Evolutionary conservation across 2,888 invertebrate species (phyloP).

Genomic region (Heteromurus nitidus): DNA sequence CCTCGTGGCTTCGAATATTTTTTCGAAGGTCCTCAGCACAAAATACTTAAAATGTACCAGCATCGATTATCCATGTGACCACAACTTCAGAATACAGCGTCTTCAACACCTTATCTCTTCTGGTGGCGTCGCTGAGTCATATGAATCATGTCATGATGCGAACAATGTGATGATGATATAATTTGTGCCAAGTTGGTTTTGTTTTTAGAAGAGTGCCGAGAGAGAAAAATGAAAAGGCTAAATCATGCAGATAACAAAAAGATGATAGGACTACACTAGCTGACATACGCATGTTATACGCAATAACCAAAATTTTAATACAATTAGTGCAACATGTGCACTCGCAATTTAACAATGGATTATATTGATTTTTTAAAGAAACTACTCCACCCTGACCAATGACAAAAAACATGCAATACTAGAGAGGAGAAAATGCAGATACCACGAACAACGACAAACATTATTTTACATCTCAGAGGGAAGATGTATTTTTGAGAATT

Average conservation of each 20-base stretch:
- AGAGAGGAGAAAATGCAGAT: neutral
- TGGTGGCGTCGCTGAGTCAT: too few species aligned
- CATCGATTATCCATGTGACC: neutral
- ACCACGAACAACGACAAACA: too few species aligned
- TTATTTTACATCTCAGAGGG: neutral
- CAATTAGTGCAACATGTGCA: slow-evolving; percentile 2
- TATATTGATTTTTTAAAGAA: neutral
- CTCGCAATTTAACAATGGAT: neutral
- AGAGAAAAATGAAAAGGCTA: neutral
- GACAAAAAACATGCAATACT: neutral
- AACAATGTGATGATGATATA: neutral
- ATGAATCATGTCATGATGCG: neutral
- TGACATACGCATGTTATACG: too few species aligned
- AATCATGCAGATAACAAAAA: neutral
- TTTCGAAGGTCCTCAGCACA: neutral
- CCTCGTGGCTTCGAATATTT: neutral
- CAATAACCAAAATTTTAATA: neutral
- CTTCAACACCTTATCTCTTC: neutral
- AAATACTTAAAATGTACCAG: neutral
- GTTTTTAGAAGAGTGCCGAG: too few species aligned
- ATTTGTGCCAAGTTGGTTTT: neutral
- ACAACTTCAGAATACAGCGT: neutral
- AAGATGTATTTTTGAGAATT: neutral
- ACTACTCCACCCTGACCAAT: neutral
- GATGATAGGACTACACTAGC: too few species aligned